Conservation (phyloP, 1,140 invertebrate species). For the Hestina assimilis region DNA sequence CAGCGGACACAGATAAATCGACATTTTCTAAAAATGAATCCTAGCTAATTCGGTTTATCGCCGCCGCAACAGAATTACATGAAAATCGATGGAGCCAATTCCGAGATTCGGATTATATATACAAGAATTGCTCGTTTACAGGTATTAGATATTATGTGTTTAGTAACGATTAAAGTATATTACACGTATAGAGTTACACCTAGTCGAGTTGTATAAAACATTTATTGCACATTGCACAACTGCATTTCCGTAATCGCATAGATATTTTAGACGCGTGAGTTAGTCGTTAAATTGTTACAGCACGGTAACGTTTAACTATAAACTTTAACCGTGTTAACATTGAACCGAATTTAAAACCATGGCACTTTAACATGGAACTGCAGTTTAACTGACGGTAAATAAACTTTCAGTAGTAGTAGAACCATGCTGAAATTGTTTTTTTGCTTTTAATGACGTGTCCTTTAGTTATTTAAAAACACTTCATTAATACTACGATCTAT, state of each 20-base stretch:
- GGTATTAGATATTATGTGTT: background rate
- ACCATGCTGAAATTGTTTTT: too few species aligned
- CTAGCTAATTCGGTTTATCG: too few species aligned
- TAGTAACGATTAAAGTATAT: too few species aligned
- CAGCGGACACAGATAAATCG: too few species aligned
- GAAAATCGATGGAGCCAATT: too few species aligned
- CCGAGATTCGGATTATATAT: too few species aligned
- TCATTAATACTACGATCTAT: too few species aligned
- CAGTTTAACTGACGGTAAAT: background rate
- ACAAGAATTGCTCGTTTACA: background rate
- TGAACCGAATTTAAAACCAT: background rate
- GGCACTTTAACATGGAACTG: background rate
- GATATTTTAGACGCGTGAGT: background rate
- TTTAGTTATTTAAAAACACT: too few species aligned
- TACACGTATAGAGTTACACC: background rate
- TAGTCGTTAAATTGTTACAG: background rate
- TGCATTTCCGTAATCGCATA: background rate
- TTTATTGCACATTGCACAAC: background rate
- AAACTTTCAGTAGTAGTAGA: too few species aligned
- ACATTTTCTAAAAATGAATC: too few species aligned
- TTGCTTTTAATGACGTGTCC: too few species aligned
- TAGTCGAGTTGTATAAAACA: background rate
- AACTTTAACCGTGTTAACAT: background rate
- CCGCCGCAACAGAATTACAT: too few species aligned
- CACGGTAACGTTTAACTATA: background rate